Conservation (phyloP, 1,140 invertebrate species). For the Bombus fervidus region DNA sequence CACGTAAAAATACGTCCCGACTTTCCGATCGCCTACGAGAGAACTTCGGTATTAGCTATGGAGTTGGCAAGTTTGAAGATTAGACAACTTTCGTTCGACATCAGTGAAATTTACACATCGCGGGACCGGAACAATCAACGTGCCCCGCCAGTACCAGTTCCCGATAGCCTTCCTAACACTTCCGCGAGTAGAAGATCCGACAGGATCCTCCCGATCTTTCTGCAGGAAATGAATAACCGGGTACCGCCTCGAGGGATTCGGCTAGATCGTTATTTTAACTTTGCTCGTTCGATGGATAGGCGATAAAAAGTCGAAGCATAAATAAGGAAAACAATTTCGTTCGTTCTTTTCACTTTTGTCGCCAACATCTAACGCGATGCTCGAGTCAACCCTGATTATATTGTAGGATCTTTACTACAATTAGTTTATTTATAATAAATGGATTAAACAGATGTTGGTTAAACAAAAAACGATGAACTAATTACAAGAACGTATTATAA, state of each 20-base stretch:
- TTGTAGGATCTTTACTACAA: too few relatives aligned
- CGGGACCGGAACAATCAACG: not conserved
- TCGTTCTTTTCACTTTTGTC: not conserved
- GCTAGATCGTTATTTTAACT: not conserved
- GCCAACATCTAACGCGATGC: too few relatives aligned
- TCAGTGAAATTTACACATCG: not conserved
- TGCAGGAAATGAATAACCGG: not conserved
- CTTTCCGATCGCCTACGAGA: not conserved
- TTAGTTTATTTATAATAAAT: too few relatives aligned
- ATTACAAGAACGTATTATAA: too few relatives aligned
- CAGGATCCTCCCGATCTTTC: not conserved
- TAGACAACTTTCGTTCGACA: not conserved
- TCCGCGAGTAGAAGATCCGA: not conserved
- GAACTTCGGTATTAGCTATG: not conserved
- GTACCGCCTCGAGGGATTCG: too few relatives aligned
- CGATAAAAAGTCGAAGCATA: not conserved
- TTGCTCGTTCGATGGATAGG: not conserved
- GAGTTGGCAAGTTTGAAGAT: not conserved
- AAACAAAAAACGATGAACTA: too few relatives aligned
- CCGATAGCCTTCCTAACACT: not conserved
- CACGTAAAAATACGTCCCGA: not conserved
- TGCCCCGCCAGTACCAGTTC: too few relatives aligned
- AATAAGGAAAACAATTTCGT: not conserved
- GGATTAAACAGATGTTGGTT: too few relatives aligned
- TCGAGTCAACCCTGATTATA: too few relatives aligned